Evolutionary conservation across 2,113 vertebrate species (phyloP).

Genomic region (Otocyon megalotis): DNA sequence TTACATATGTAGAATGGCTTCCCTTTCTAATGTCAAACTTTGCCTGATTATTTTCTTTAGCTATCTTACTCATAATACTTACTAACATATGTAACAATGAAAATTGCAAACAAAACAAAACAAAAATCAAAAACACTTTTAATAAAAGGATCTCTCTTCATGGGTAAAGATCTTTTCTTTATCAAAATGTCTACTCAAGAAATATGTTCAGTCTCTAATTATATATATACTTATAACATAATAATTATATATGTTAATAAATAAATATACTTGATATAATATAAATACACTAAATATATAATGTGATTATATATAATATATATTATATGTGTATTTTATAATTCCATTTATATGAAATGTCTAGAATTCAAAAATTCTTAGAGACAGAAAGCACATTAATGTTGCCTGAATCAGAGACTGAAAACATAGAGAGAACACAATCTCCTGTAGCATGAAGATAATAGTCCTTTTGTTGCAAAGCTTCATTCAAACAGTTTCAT

Average conservation of each 20-base stretch:
- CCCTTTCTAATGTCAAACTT: not conserved
- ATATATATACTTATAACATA: not conserved
- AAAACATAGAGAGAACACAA: not conserved
- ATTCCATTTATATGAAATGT: not conserved
- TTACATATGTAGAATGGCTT: not conserved
- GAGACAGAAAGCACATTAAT: not conserved
- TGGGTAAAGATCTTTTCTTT: not conserved
- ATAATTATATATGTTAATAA: not conserved
- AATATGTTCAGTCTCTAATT: not conserved
- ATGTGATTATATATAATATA: not conserved
- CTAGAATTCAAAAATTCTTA: not conserved
- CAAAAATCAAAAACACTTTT: not conserved
- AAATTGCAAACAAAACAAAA: not conserved
- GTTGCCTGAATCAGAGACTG: not conserved
- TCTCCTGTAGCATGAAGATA: not conserved
- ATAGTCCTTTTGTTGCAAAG: not conserved
- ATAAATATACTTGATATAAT: not conserved
- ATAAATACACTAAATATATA: not conserved
- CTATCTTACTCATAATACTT: not conserved
- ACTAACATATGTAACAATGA: not conserved
- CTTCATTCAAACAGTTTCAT: not conserved
- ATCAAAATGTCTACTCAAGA: not conserved
- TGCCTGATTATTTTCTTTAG: constrained; percentile 2
- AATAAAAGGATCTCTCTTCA: not conserved
- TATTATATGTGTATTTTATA: not conserved